Base-by-base conservation (phyloP, 2,888 invertebrate genomes). In the Rhyacophila evoluta region DNA sequence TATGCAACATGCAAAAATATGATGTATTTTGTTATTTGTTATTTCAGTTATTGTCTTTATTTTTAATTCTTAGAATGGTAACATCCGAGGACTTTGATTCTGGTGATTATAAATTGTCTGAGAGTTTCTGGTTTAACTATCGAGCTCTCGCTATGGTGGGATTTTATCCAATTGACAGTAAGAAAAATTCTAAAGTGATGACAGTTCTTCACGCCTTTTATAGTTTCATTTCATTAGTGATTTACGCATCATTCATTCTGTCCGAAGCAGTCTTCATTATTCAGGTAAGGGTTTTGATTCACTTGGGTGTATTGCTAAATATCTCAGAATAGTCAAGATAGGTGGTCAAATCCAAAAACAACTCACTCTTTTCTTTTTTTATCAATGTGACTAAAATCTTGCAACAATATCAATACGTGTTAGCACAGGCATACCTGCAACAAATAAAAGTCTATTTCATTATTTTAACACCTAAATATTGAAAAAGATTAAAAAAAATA, bases 231-330 rank as follows among this genome's bases (percentile, higher is more conserved):
- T 11, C 77, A 12, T 27, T 77, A 8, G 41, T 38, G 10, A 8
- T 67, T 5, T 77, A 71, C 67, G 29, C 71, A 1, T 8, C 15
- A 2, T 12, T 41, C 27, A 37, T 41, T 29, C 27, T 36, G n/a
- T 36, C 74, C 1, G 39, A 79, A 33, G 15, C 74, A 1, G 2
- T 33, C 1, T 67, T 68, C 15, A 28, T 77, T 10, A 55, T 41
- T 28, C 55, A 77, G 79, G 79, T 79, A 55, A 38, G 28, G 29
- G 12, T 11, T n/a, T n/a, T n/a, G n/a, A n/a, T n/a, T n/a, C n/a
- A n/a, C n/a, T n/a, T n/a, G n/a, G n/a, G n/a, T n/a, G n/a, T n/a
- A n/a, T n/a, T n/a, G n/a, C n/a, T n/a, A n/a, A n/a, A n/a, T n/a
- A n/a, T n/a, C n/a, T n/a, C n/a, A n/a, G n/a, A n/a, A n/a, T n/a